Percentiles rank a stretch among this genome's conserved stretches.
phyloP scores from a whole-genome alignment of 2,113 vertebrate species.

The Pithys albifrons region DNA sequence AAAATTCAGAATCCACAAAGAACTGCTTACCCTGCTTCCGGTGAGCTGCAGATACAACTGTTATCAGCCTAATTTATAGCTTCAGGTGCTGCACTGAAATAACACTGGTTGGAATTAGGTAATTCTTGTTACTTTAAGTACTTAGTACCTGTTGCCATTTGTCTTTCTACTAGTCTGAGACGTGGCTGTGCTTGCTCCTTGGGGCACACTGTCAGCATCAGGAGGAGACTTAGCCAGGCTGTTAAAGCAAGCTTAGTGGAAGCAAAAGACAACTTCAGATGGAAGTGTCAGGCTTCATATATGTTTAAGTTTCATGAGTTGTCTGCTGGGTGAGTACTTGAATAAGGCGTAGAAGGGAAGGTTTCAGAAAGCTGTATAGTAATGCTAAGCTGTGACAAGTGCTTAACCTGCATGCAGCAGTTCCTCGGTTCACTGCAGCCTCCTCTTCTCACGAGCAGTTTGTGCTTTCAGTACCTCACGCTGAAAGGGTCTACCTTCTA shows the following conservation, averaged over 20 bases:
- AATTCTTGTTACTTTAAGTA: not conserved
- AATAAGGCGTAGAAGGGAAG: not conserved
- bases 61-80: not conserved
- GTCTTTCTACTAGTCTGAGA: not conserved
- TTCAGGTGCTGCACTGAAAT: not conserved
- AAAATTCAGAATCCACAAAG: not conserved
- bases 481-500: not conserved
- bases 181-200: not conserved
- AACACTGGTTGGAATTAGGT: fast-evolving
- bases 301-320: not conserved
- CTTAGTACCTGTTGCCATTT: not conserved
- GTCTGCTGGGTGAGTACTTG: not conserved
- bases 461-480: not conserved
- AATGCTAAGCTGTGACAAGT: not conserved
- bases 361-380: not conserved
- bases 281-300: not conserved
- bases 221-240: not conserved
- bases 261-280: not conserved
- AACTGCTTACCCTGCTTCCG: not conserved
- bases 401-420: not conserved
- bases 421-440: not conserved
- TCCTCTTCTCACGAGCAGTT: not conserved
- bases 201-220: not conserved
- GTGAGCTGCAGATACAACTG: not conserved
- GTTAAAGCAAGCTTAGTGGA: not conserved